Evolutionary conservation across 2,888 invertebrate genomes (phyloP).

Genomic region (Limenitis camilla): DNA sequence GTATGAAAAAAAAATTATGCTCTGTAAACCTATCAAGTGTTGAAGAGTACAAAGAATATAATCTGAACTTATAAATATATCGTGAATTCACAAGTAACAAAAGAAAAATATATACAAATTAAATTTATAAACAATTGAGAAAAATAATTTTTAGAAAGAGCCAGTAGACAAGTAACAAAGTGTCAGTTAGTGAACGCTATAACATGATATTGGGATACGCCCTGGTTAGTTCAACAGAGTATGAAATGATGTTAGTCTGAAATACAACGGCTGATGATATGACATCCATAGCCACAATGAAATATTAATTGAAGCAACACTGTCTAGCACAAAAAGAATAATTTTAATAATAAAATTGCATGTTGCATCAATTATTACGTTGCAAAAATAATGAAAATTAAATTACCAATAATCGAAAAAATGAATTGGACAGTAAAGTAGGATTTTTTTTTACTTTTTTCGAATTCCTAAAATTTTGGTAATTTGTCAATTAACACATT

Average conservation of each 20-base stretch:
- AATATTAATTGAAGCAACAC: conserved; percentile 54
- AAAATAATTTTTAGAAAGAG: conserved; percentile 27
- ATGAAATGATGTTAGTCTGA: conserved; percentile 49
- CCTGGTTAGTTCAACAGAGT: conserved; percentile 51
- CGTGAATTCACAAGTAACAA: too few relatives aligned
- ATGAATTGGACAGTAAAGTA: conserved; percentile 51
- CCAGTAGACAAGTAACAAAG: conserved; percentile 62
- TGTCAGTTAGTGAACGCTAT: conserved; percentile 59
- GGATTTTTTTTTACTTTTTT: conserved; percentile 6
- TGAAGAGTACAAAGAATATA: too few relatives aligned
- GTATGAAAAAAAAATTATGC: too few relatives aligned
- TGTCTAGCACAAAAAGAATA: conserved; percentile 27
- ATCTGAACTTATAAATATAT: too few relatives aligned
- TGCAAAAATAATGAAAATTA: conserved; percentile 26
- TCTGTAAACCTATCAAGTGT: too few relatives aligned
- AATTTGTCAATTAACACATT: neutral
- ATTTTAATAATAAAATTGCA: conserved; percentile 30
- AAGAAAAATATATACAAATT: too few relatives aligned
- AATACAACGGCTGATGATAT: conserved; percentile 34
- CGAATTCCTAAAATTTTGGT: neutral
- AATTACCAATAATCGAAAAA: conserved; percentile 36
- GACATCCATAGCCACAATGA: conserved; percentile 45
- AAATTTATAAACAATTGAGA: conserved; percentile 1
- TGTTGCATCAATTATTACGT: conserved; percentile 31
- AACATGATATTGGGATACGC: conserved; percentile 45